Evolutionary conservation across 2,113 vertebrate genomes (phyloP), one percentile per base, ranked within the genome.

Genomic region (Antechinus flavipes): DNA sequence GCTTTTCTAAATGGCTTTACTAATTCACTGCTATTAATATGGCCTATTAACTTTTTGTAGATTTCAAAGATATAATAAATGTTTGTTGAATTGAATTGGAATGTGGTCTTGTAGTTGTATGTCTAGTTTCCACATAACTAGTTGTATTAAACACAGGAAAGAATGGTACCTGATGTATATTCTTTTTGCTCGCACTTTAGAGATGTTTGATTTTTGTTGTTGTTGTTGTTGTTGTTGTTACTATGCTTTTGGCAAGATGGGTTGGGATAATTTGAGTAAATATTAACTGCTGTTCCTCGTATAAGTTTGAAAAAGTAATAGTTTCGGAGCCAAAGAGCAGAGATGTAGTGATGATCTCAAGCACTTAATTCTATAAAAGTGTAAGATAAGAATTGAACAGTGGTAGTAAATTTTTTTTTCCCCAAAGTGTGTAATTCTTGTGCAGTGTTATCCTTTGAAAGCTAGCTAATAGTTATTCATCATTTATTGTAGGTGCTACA

Each of bases 401-500:
- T 55, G 91, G n/a, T 2, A 42, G 27, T 35, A 35, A 35, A 47
- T 3, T 47, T 68, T 3, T 68, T 89, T 89, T 68, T 68, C 25
- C 11, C 46, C 42, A 26, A 54, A 91, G 46, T 16, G 42, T 53
- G 3, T 49, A 49, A n/a, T 35, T 94, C 47, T 91, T 23, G 46
- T 25, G 90, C 55, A 46, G 22, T 93, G 58, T 27, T 89, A 54
- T 46, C 6, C 35, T 49, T 50, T 89, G 23, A 16, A 1, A 52
- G 55, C 91, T 47, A 76, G 47, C 7, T 97, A 91, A 97, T 1
- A 10, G 89, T 12, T n/a, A 9, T 90, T 89, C 2, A 30, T 97
- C 93, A 14, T 95, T 97, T 61, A 93, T 98, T 99, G 16, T 95
- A 99, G 99, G 99, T 99, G 98, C 99, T 99, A 98, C 99, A 99